Conservation (phyloP, 2,113 vertebrate genomes). For the Dromiciops gliroides region DNA sequence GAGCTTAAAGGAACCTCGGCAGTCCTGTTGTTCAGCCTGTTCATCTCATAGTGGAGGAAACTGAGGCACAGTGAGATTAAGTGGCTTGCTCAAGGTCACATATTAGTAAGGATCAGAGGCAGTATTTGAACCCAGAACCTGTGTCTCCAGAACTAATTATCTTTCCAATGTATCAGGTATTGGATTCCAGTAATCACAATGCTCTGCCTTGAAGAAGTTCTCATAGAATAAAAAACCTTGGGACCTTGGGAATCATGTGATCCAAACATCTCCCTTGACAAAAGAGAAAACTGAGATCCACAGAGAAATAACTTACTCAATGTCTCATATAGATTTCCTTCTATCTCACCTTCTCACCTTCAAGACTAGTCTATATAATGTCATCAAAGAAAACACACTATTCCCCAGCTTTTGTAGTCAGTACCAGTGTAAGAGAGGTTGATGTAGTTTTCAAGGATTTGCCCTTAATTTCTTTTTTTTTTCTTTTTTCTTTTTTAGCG, state of each 20-base stretch:
- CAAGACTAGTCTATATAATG: background rate
- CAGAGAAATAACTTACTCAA: background rate
- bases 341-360: background rate
- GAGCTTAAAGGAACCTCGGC: background rate
- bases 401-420: background rate
- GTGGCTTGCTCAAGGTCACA: too few species aligned
- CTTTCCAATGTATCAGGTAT: background rate
- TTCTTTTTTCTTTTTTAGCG: too few species aligned
- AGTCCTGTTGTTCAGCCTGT: background rate
- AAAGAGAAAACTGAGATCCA: background rate
- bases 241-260: background rate
- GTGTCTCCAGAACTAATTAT: background rate
- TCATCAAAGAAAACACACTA: background rate
- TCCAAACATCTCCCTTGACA: background rate
- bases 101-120: background rate
- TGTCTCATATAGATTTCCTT: background rate
- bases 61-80: too few species aligned
- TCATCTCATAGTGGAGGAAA: background rate
- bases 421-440: background rate
- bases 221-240: background rate
- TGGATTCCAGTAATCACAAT: background rate
- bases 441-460: background rate
- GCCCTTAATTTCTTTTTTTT: background rate
- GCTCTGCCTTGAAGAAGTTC: background rate
- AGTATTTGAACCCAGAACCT: background rate